These are phyloP conservation scores for Lophotriccus pileatus DNA, from an alignment of 2,797 vertebrate species.

Conservation along the genomic window DNA sequence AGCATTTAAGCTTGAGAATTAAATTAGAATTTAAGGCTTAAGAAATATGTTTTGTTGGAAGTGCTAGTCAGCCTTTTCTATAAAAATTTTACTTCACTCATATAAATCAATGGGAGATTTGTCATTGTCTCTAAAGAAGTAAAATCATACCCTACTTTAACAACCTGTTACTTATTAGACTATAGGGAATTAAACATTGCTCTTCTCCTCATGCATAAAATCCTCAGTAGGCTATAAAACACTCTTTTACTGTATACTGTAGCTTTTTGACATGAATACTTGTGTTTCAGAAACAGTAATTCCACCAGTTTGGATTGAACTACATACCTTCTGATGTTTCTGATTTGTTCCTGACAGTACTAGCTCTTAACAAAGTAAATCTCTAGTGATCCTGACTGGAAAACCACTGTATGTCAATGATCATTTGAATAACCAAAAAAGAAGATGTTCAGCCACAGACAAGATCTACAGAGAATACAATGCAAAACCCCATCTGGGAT, in stretches of 20 bases:
- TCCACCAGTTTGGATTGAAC: not conserved
- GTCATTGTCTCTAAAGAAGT: not conserved
- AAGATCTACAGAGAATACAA: accelerated
- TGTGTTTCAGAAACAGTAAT: not conserved
- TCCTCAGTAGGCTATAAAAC: not conserved
- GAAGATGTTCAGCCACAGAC: not conserved
- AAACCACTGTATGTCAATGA: not conserved
- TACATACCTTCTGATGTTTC: not conserved
- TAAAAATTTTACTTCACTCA: not conserved
- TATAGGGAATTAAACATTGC: not conserved
- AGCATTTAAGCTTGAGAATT: not conserved
- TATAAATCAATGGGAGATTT: not conserved
- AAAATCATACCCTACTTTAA: not conserved
- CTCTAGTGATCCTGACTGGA: not conserved
- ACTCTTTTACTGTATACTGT: not conserved
- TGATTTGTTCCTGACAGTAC: not conserved
- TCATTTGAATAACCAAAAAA: not conserved
- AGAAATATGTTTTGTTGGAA: not conserved
- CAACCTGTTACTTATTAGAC: not conserved
- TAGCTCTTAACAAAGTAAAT: not conserved
- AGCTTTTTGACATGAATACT: not conserved
- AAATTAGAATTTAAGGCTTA: not conserved
- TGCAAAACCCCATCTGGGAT: not conserved
- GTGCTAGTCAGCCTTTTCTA: not conserved
- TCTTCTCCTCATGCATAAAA: not conserved